These are phyloP conservation scores for Rhogogaster chlorosoma DNA, from an alignment of 2,888 invertebrate species.

Conservation along the genomic window DNA sequence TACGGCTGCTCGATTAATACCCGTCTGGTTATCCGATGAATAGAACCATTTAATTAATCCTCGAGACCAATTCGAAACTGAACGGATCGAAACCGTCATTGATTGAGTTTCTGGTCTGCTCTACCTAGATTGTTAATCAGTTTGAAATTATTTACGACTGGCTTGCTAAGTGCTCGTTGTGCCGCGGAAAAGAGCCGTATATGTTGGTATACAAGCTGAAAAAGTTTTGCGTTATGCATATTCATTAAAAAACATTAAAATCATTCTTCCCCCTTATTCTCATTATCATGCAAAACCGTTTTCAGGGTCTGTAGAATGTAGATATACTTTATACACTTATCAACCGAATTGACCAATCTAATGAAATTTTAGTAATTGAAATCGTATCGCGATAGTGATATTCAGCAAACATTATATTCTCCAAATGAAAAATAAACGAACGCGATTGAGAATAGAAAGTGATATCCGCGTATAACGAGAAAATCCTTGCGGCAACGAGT, in stretches of 20 bases:
- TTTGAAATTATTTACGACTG: background rate
- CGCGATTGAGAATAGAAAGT: background rate
- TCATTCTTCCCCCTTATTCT: constrained; percentile 1
- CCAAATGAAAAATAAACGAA: background rate
- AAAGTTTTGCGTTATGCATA: constrained; percentile 3
- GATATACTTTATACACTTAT: background rate
- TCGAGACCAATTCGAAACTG: background rate
- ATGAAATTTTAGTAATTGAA: background rate
- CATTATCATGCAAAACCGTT: constrained; percentile 29
- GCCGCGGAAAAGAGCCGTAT: background rate
- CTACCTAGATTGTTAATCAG: background rate
- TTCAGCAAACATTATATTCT: background rate
- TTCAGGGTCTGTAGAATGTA: background rate
- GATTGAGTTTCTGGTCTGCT: background rate
- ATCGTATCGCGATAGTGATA: background rate
- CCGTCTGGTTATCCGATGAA: background rate
- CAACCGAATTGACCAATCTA: background rate
- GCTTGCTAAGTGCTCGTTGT: background rate
- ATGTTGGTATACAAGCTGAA: background rate
- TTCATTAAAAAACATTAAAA: constrained; percentile 1
- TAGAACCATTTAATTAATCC: constrained; percentile 14
- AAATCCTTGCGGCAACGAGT: constrained; percentile 18
- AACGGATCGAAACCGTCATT: constrained; percentile 10
- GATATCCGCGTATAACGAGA: background rate
- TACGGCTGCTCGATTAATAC: background rate